phyloP scores from a whole-genome alignment of 2,113 vertebrate species.

The Haplochromis burtoni region DNA sequence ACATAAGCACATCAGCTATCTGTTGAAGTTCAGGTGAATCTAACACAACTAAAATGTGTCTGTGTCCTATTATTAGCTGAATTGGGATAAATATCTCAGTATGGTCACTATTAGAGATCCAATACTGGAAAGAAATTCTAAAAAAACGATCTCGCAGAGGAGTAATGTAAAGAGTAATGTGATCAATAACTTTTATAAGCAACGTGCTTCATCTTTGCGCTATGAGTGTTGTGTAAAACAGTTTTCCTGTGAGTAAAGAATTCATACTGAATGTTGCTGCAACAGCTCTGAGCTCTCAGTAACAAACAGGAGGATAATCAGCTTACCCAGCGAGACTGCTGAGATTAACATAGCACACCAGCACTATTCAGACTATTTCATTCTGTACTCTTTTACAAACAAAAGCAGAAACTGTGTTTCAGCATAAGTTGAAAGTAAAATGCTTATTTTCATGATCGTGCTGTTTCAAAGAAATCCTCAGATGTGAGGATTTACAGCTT shows the following conservation, averaged over 20 bases:
- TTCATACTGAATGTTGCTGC: not conserved
- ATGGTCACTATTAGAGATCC: not conserved
- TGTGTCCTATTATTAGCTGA: not conserved
- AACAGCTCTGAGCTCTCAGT: not conserved
- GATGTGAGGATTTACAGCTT: not conserved
- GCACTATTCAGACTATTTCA: not conserved
- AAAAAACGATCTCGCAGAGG: not conserved
- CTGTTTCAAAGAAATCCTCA: not conserved
- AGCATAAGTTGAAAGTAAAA: not conserved
- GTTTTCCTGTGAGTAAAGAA: not conserved
- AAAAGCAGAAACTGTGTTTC: not conserved
- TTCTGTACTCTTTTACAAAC: not conserved
- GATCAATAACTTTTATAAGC: fast-evolving
- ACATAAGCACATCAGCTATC: fast-evolving
- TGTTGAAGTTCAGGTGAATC: not conserved
- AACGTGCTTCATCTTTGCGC: not conserved
- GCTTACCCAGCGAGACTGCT: slow-evolving; percentile 46
- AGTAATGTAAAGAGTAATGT: not conserved
- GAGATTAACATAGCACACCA: slow-evolving; percentile 37
- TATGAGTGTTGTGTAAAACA: not conserved
- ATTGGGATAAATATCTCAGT: not conserved
- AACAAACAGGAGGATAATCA: slow-evolving; percentile 49
- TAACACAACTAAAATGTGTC: not conserved
- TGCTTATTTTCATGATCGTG: not conserved
- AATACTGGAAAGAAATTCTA: not conserved